A percentile compares a stretch with the other conserved stretches of the same genome.
phyloP scores from a whole-genome alignment of 2,113 vertebrate genomes.

The Engystomops pustulosus region DNA sequence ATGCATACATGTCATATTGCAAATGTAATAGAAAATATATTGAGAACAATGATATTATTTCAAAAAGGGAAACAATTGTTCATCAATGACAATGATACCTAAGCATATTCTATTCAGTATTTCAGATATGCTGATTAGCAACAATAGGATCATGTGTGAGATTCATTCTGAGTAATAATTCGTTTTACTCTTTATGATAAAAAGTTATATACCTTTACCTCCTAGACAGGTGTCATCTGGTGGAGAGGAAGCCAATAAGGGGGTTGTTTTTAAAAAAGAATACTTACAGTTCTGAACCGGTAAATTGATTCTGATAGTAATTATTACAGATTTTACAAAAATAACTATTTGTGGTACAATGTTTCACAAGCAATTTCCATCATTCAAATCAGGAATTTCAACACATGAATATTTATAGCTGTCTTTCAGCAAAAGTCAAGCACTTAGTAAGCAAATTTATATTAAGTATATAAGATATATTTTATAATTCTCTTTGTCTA shows the following conservation, averaged over 20 bases:
- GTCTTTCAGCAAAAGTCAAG: slow-evolving; percentile 10
- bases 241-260: not conserved
- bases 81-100: not conserved
- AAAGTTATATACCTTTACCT: not conserved
- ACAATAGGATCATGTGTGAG: not conserved
- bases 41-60: not conserved
- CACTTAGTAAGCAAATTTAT: slow-evolving; percentile 31
- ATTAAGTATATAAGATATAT: not conserved
- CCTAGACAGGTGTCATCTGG: slow-evolving; percentile 12
- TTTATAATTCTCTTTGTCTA: not conserved
- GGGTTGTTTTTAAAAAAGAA: not conserved
- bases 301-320: slow-evolving; percentile 48
- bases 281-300: not conserved
- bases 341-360: slow-evolving; percentile 38
- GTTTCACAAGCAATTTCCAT: slow-evolving; percentile 48
- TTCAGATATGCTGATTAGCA: not conserved
- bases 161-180: slow-evolving; percentile 9
- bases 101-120: not conserved
- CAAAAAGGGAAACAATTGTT: not conserved
- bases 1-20: no score
- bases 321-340: slow-evolving; percentile 35
- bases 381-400: slow-evolving; percentile 41
- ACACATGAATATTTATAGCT: slow-evolving; percentile 48
- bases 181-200: not conserved
- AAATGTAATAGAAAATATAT: no score